Evolutionary conservation across 2,888 invertebrate species (phyloP).

Genomic region (Allophyes oxyacanthae): DNA sequence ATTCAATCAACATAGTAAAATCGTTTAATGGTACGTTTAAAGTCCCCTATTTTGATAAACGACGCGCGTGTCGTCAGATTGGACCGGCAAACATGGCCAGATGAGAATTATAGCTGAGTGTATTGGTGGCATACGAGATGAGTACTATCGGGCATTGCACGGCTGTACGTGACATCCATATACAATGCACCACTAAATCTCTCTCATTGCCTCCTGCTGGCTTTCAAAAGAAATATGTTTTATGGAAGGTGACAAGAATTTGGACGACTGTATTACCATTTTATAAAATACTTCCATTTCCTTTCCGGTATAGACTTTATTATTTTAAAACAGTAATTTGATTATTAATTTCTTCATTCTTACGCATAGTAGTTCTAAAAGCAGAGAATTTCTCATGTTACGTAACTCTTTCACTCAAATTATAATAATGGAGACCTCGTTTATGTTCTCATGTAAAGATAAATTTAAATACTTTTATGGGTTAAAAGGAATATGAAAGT

Average conservation of each 20-base stretch:
- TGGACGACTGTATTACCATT: constrained; percentile 47
- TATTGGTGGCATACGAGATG: constrained; percentile 77
- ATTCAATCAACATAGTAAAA: constrained; percentile 30
- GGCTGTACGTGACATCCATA: constrained; percentile 74
- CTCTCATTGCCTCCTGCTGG: constrained; percentile 56
- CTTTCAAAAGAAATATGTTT: constrained; percentile 65
- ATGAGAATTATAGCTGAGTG: constrained; percentile 75
- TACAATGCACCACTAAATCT: constrained; percentile 70
- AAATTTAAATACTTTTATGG: constrained; percentile 43
- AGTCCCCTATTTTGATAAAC: constrained; percentile 65
- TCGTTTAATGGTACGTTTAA: constrained; percentile 46
- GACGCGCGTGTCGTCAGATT: constrained; percentile 61
- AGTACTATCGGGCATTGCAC: constrained; percentile 76
- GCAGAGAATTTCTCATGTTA: constrained; percentile 8
- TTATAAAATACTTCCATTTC: constrained; percentile 38
- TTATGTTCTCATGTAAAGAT: constrained; percentile 31
- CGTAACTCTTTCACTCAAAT: constrained; percentile 21
- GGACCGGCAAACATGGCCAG: constrained; percentile 70
- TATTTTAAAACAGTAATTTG: too few species aligned
- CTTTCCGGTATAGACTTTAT: too few species aligned
- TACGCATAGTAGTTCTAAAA: constrained; percentile 4
- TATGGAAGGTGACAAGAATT: constrained; percentile 61
- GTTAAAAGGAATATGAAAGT: constrained; percentile 46
- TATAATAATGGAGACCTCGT: constrained; percentile 29
- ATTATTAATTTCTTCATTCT: too few species aligned